A percentile compares a stretch with the other conserved stretches of the same genome.
Conservation (phyloP, 2,113 vertebrate genomes). For the Rostratula benghalensis region DNA sequence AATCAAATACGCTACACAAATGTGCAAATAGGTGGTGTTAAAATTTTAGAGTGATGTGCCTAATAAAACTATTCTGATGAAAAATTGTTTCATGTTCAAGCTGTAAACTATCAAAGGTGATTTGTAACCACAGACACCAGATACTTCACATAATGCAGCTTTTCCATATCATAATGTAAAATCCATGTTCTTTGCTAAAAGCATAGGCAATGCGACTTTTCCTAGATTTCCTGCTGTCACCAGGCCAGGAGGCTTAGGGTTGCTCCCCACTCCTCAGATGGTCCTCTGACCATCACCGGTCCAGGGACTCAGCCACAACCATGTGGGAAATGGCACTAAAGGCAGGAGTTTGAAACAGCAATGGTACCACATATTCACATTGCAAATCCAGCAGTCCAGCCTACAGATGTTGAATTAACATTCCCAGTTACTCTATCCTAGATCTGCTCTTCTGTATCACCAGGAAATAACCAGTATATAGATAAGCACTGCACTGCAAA, state of each 20-base stretch:
- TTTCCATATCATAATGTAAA: neutral
- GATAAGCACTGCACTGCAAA: neutral
- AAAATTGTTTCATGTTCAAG: neutral
- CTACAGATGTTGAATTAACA: neutral
- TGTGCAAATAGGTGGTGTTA: neutral
- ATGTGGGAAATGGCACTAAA: neutral
- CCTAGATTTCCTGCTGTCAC: neutral
- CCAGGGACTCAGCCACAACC: neutral
- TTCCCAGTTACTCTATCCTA: neutral
- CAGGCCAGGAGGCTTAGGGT: neutral
- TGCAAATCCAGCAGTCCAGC: neutral
- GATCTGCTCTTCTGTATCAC: neutral
- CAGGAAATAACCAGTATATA: neutral
- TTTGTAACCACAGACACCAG: neutral
- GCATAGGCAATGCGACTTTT: neutral
- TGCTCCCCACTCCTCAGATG: neutral
- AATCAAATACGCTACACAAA: neutral
- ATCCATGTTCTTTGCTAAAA: neutral
- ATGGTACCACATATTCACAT: rapidly evolving
- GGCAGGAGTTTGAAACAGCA: neutral
- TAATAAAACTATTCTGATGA: neutral
- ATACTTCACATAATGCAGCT: neutral
- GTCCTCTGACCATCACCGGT: neutral
- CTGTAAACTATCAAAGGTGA: neutral
- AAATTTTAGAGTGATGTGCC: neutral